phyloP scores from a whole-genome alignment of 2,888 invertebrate genomes.

The Steinernema carpocapsae region DNA sequence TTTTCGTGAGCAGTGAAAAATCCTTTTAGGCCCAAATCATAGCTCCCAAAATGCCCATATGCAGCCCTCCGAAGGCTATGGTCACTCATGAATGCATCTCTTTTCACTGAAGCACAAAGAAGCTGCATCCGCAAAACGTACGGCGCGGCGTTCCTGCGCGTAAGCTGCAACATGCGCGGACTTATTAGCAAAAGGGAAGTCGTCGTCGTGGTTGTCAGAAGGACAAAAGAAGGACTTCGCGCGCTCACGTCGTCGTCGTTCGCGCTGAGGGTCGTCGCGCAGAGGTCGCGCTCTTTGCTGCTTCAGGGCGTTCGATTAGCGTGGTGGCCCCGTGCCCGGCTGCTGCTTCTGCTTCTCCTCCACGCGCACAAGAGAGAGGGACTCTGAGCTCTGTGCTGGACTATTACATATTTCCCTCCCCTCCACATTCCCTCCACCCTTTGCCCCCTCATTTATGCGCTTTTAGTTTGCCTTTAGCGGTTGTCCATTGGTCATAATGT shows the following conservation, averaged over 20 bases:
- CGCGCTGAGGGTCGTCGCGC: slow-evolving; percentile 1
- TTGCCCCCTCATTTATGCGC: slow-evolving; percentile 20
- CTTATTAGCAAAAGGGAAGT: slow-evolving; percentile 16
- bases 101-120: too few species aligned
- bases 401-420: slow-evolving; percentile 21
- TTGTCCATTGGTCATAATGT: slow-evolving; percentile 22
- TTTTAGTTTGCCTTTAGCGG: slow-evolving; percentile 24
- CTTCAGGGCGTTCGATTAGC: slow-evolving; percentile 26
- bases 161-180: background rate
- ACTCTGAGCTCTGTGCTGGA: background rate
- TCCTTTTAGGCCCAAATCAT: too few species aligned
- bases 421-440: slow-evolving; percentile 11
- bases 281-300: slow-evolving; percentile 32
- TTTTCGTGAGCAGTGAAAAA: too few species aligned
- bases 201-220: background rate
- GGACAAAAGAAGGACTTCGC: slow-evolving; percentile 30
- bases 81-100: too few species aligned
- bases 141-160: background rate
- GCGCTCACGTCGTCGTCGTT: background rate
- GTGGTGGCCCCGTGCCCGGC: background rate
- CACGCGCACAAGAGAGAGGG: background rate
- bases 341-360: background rate
- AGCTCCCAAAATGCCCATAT: too few species aligned
- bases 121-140: too few species aligned
- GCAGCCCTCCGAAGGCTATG: too few species aligned